Conservation (phyloP, 35 echinoderm and acorn worm genomes). For the Stichopus chloronotus region DNA sequence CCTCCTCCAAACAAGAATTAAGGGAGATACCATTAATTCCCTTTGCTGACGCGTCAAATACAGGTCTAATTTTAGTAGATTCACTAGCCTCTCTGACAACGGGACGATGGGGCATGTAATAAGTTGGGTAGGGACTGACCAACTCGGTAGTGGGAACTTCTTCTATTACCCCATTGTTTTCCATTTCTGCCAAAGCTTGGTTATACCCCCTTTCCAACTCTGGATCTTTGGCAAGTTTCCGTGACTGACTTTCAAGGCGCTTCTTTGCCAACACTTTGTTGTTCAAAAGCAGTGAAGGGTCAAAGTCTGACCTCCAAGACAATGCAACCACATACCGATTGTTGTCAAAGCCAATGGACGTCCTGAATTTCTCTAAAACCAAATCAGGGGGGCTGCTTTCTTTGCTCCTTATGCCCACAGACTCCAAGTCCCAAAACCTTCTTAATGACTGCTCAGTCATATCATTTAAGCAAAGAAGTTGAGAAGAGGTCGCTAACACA, state of each 20-base stretch:
- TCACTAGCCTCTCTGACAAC: not conserved
- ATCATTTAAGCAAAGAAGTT: constrained; percentile 44
- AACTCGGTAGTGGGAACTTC: constrained; percentile 6
- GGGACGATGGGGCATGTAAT: constrained; percentile 36
- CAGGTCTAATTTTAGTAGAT: not conserved
- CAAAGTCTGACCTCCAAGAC: constrained; percentile 40
- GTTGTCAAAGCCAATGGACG: constrained; percentile 19
- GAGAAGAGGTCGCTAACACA: constrained; percentile 3
- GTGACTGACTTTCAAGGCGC: not conserved
- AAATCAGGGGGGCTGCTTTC: constrained; percentile 6
- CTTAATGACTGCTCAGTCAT: not conserved
- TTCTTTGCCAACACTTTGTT: constrained; percentile 25
- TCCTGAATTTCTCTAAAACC: constrained; percentile 19
- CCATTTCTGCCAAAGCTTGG: constrained; percentile 29
- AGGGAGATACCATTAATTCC: not conserved
- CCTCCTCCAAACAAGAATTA: not conserved
- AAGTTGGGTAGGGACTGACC: constrained; percentile 33
- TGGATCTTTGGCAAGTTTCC: constrained; percentile 31
- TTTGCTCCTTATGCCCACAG: constrained; percentile 7
- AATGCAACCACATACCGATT: constrained; percentile 45
- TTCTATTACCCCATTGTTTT: constrained; percentile 8
- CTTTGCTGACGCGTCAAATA: constrained; percentile 6
- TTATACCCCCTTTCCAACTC: not conserved
- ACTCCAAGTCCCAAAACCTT: constrained; percentile 51
- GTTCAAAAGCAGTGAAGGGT: constrained; percentile 3